Base-by-base conservation (phyloP, 2,888 invertebrate genomes). In the Aporophyla nigra region DNA sequence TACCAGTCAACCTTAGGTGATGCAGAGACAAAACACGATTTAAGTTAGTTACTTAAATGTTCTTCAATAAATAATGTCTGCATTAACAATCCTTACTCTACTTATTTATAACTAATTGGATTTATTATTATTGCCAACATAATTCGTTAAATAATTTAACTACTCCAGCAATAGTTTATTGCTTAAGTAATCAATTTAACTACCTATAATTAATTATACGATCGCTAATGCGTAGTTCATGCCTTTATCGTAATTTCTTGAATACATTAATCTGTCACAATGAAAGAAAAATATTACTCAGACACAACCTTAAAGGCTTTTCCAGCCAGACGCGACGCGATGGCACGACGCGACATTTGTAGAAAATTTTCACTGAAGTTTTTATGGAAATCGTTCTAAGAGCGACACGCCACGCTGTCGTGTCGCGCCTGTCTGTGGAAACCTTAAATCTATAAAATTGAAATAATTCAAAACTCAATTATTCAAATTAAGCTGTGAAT, bases 131-230 rank as follows among this genome's bases (percentile, higher is more conserved):
- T 56, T 66, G 27, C 46, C 5, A 46, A 61, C 51, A 69, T 33
- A 46, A 69, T 56, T 61, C 5, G 49, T 33, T 53, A 54, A 71
- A 56, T 70, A 27, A 63, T 71, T 51, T 21, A 54, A 62, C 46
- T 63, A 43, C 21, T 67, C 9, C 12, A 67, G 58, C 58, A 78
- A 54, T 46, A 59, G 21, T 58, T 77, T 62, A 66, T 71, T 58
- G n/a, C 27, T 63, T 3, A 0, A 46, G 7, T 16, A 71, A 68
- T 76, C 49, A 53, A 72, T 81, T 49, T 33, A 24, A 33, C 33
- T 61, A 40, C n/a, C 19, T 46, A 14, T n/a, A 40, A 33, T 49
- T 51, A 75, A 75, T 51, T 62, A 56, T 82, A 12, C 12, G 19
- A 43, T 46, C 5, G 24, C 27, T 71, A 68, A 71, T 78, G 43